Conservation (phyloP, 2,113 vertebrate species). For the Rhinolophus ferrumequinum region DNA sequence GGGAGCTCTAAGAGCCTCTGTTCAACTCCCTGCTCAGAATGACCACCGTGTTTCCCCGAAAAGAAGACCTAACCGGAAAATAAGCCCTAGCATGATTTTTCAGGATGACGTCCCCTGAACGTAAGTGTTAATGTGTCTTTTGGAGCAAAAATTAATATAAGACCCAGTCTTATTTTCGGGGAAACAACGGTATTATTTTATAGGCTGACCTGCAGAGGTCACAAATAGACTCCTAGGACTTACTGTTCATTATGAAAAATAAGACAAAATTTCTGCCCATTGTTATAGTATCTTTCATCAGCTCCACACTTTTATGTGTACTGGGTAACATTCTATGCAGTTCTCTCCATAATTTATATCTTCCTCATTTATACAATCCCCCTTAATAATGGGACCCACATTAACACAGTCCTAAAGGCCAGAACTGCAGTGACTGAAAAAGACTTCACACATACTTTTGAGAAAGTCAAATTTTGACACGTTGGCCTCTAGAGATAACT, state of each 20-base stretch:
- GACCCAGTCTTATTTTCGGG: too few relatives aligned
- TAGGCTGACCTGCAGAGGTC: slow-evolving; percentile 38
- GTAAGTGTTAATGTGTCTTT: too few relatives aligned
- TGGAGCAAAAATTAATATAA: too few relatives aligned
- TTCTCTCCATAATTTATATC: slow-evolving; percentile 68
- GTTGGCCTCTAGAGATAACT: slow-evolving; percentile 1
- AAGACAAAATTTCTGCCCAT: slow-evolving; percentile 73
- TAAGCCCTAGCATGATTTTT: too few relatives aligned
- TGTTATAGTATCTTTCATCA: slow-evolving; percentile 76
- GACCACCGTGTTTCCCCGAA: neutral
- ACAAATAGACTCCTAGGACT: slow-evolving; percentile 68
- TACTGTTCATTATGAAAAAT: slow-evolving; percentile 69
- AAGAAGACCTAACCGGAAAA: too few relatives aligned
- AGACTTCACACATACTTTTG: slow-evolving; percentile 55
- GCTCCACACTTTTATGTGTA: slow-evolving; percentile 65
- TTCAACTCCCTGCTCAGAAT: slow-evolving; percentile 64
- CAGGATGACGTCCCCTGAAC: too few relatives aligned
- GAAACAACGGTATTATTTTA: neutral
- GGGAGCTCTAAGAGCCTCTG: neutral
- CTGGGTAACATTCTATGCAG: slow-evolving; percentile 74
- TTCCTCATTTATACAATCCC: slow-evolving; percentile 49
- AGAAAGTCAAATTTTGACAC: neutral
- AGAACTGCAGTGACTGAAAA: slow-evolving; percentile 40
- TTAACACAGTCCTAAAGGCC: neutral
- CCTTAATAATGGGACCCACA: slow-evolving; percentile 50